Percentiles rank a stretch among this genome's conserved stretches.
phyloP scores from a whole-genome alignment of 2,888 invertebrate genomes.

The Syritta pipiens region DNA sequence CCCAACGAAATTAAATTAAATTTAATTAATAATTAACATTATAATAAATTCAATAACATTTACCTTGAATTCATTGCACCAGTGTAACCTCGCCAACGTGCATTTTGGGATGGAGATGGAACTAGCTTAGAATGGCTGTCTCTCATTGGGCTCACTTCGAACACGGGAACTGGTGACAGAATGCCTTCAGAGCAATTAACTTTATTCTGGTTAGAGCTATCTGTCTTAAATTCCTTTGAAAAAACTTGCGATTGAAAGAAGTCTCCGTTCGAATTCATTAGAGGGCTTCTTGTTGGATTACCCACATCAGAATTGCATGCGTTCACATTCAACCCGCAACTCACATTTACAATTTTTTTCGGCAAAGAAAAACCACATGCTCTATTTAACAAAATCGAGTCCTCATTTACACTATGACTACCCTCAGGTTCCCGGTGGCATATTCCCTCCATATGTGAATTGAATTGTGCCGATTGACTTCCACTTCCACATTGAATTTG shows the following conservation, averaged over 20 bases:
- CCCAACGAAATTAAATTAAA: not conserved
- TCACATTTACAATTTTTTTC: constrained; percentile 40
- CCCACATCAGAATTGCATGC: constrained; percentile 26
- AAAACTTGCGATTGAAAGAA: constrained; percentile 40
- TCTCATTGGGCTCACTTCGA: constrained; percentile 76
- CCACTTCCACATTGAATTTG: constrained; percentile 41
- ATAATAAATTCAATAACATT: not conserved
- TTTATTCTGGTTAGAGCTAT: constrained; percentile 27
- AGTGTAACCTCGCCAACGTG: constrained; percentile 35
- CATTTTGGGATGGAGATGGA: constrained; percentile 77
- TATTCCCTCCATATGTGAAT: constrained; percentile 31
- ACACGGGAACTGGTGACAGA: constrained; percentile 74
- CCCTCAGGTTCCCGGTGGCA: constrained; percentile 36
- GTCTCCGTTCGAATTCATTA: constrained; percentile 29
- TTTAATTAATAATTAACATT: not conserved
- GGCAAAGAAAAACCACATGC: constrained; percentile 38
- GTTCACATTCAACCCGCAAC: constrained; percentile 11
- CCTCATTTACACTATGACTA: constrained; percentile 31
- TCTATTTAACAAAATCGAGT: constrained; percentile 29
- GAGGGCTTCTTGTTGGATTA: constrained; percentile 38
- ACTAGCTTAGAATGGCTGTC: constrained; percentile 72
- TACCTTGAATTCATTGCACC: constrained; percentile 46
- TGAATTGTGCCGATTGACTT: constrained; percentile 27
- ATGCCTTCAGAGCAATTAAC: constrained; percentile 45
- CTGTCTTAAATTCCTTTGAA: constrained; percentile 33